Evolutionary conservation across 1,140 invertebrate species (phyloP).

Genomic region (Lutraria rhynchaena): DNA sequence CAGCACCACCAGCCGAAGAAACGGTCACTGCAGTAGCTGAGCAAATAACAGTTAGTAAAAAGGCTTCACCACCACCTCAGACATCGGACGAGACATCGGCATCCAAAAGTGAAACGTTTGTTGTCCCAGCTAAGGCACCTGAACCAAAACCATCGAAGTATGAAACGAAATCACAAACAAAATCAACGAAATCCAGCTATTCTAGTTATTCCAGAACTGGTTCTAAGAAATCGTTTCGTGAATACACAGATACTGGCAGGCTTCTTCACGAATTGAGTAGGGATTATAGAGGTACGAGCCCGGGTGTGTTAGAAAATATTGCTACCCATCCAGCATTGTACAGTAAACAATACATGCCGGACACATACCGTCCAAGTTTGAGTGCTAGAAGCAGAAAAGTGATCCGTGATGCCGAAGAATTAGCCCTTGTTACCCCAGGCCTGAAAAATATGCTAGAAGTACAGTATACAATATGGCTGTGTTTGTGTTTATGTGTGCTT

Average conservation of each 20-base stretch:
- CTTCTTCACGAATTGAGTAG: slow-evolving; percentile 51
- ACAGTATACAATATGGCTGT: slow-evolving; percentile 65
- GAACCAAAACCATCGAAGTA: slow-evolving; percentile 32
- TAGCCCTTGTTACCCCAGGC: slow-evolving; percentile 72
- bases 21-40: slow-evolving; percentile 30
- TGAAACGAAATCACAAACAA: slow-evolving; percentile 17
- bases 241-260: slow-evolving; percentile 43
- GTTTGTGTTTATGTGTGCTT: slow-evolving; percentile 49
- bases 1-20: slow-evolving; percentile 18
- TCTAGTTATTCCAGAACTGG: slow-evolving; percentile 25
- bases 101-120: background rate
- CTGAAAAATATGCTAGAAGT: slow-evolving; percentile 78
- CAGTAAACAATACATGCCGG: slow-evolving; percentile 68
- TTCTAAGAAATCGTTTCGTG: slow-evolving; percentile 44
- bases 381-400: slow-evolving; percentile 77
- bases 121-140: slow-evolving; percentile 12
- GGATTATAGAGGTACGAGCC: slow-evolving; percentile 74
- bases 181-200: slow-evolving; percentile 18
- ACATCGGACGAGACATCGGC: background rate
- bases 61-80: background rate
- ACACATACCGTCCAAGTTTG: slow-evolving; percentile 63
- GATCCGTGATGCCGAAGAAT: slow-evolving; percentile 74
- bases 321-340: slow-evolving; percentile 74
- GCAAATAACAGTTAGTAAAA: slow-evolving; percentile 2
- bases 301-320: slow-evolving; percentile 76